These are phyloP conservation scores for Cichladusa arquata DNA, from an alignment of 2,113 vertebrate species.

Conservation along the genomic window DNA sequence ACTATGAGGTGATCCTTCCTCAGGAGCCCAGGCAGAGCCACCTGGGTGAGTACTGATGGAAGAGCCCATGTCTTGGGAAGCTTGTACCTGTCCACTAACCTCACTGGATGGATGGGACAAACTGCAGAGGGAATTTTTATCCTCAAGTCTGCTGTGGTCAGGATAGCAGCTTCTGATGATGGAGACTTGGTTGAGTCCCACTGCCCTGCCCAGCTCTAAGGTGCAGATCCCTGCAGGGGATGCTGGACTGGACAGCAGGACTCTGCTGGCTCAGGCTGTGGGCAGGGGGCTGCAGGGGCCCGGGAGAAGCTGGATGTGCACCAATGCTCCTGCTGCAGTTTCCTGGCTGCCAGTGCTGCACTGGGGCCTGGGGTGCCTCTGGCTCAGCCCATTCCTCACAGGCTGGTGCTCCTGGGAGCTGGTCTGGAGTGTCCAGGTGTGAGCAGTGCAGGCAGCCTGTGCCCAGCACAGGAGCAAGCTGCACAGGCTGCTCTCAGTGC, in stretches of 20 bases:
- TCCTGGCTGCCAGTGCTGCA: not conserved
- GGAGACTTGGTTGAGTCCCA: not conserved
- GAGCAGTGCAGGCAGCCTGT: not conserved
- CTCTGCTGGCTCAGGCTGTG: not conserved
- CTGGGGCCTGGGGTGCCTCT: not conserved
- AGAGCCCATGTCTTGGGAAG: not conserved
- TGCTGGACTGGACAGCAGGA: not conserved
- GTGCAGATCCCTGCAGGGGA: not conserved
- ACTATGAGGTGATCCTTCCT: constrained; percentile 73
- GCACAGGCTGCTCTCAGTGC: not conserved
- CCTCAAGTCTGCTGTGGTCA: not conserved
- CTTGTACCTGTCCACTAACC: not conserved
- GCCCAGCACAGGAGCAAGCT: not conserved
- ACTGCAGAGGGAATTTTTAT: not conserved
- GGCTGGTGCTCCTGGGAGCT: not conserved
- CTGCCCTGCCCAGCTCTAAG: not conserved
- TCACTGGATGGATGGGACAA: not conserved
- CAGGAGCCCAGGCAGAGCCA: not conserved
- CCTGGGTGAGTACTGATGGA: not conserved
- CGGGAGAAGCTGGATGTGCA: not conserved
- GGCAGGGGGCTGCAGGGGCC: not conserved
- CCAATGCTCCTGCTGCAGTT: not conserved
- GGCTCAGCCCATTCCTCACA: not conserved
- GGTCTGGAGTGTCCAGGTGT: not conserved
- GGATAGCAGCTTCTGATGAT: not conserved